These are phyloP conservation scores for Choloepus hoffmanni DNA, from an alignment of 2,113 vertebrate species.

Conservation along the genomic window DNA sequence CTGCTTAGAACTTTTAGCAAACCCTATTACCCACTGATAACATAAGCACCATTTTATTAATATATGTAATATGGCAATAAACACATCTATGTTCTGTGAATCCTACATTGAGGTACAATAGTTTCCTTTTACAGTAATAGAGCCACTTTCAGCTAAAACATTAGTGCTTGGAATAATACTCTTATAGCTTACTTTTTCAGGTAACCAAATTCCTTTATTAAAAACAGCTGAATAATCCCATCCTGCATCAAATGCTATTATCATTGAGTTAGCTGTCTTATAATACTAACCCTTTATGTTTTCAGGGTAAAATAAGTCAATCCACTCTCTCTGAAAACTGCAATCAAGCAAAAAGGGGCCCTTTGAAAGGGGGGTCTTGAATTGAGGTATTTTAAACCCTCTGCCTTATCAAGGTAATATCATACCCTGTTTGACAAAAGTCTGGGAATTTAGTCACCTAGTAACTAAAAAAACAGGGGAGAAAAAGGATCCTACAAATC, in stretches of 20 bases:
- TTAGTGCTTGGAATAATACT: neutral
- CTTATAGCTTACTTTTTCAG: slow-evolving; percentile 3
- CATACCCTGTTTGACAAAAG: slow-evolving; percentile 28
- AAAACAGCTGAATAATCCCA: slow-evolving; percentile 41
- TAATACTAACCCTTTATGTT: slow-evolving; percentile 40
- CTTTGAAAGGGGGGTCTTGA: slow-evolving; percentile 34
- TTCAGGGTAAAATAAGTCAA: slow-evolving; percentile 50
- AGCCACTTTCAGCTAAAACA: slow-evolving; percentile 1
- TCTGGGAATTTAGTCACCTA: neutral
- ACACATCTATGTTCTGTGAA: neutral
- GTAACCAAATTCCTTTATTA: slow-evolving; percentile 47
- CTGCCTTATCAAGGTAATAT: slow-evolving; percentile 16
- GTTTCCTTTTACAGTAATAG: slow-evolving; percentile 43
- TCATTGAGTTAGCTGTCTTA: neutral
- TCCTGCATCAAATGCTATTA: neutral
- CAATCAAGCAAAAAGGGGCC: neutral
- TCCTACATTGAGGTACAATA: neutral
- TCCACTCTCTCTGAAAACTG: slow-evolving; percentile 25
- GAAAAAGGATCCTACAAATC: neutral
- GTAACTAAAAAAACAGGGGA: neutral
- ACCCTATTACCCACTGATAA: neutral
- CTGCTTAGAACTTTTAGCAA: neutral
- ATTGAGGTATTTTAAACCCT: neutral
- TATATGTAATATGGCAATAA: neutral
- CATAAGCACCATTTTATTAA: neutral